Evolutionary conservation across 2,113 vertebrate genomes (phyloP), one percentile per base, ranked within the genome.

Genomic region (Syngnathus scovelli): DNA sequence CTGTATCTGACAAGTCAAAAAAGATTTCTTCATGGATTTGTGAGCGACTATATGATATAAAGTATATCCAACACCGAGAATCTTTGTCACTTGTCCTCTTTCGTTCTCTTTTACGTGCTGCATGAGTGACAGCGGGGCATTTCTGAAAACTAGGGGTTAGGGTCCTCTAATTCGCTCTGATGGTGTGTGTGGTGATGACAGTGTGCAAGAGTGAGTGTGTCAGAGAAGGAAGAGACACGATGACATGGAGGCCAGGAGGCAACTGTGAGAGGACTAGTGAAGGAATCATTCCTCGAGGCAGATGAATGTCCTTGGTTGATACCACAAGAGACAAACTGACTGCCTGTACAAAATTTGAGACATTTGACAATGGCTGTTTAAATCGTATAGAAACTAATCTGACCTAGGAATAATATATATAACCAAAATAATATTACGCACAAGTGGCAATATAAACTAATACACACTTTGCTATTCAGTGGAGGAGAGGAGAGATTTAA

Each of bases 111-210:
- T 70, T 55, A 66, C 76, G 83, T 56, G 54, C 70, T 74, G 74
- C 78, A 79, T 85, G 78, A 85, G 66, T 71, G 81, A 68, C 75
- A 77, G 75, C 41, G 16, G 60, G 75, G 67, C 27, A 64, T 63
- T 69, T 78, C 59, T 67, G 71, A 71, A 74, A 77, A 73, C 77
- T 61, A 66, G 61, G 46, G 76, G 78, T 82, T 78, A 82, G 64
- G 76, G 72, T 70, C 41, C 12, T 38, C 7, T 55, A 0, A 76
- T 67, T 23, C 59, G 39, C 68, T 65, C 38, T 55, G 62, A 46
- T 64, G 55, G 33, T 55, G 67, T 72, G 52, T 23, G 54, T 56
- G 54, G 15, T 56, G 54, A 6, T 27, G 54, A 33, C 23, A 56
- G 11, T 16, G 54, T 56, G 23, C 23, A 15, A 15, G 21, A 6